phyloP scores from a whole-genome alignment of 1,140 invertebrate species.

The Arion vulgaris region DNA sequence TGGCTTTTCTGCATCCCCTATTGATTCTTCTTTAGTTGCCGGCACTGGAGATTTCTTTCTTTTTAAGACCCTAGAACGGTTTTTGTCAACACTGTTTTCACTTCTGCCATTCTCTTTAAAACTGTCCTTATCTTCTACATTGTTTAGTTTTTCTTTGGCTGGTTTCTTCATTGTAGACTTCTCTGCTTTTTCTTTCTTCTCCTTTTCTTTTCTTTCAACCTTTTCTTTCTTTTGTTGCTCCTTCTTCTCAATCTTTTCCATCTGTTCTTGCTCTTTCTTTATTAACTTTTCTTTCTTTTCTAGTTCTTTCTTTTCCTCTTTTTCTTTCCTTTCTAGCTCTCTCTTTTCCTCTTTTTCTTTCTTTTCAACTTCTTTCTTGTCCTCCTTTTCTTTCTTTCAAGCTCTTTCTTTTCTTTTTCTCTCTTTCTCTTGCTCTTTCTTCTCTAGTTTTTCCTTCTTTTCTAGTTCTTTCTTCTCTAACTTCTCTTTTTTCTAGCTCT shows the following conservation, averaged over 20 bases:
- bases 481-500: conserved; percentile 32
- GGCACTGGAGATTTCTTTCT: neutral
- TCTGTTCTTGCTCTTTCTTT: conserved; percentile 12
- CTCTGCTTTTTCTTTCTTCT: conserved; percentile 9
- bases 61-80: neutral
- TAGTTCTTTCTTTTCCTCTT: conserved; percentile 29
- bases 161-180: conserved; percentile 4
- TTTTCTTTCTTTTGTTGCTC: conserved; percentile 20
- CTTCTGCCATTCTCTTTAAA: neutral
- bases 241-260: conserved; percentile 18
- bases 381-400: conserved; percentile 25
- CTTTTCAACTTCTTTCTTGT: conserved; percentile 11
- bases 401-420: conserved; percentile 20
- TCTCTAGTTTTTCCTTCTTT: conserved; percentile 34
- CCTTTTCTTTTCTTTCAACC: neutral
- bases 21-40: neutral
- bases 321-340: conserved; percentile 20
- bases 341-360: conserved; percentile 34
- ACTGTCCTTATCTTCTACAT: neutral
- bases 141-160: neutral
- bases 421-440: conserved; percentile 30
- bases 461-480: conserved; percentile 38
- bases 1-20: neutral
- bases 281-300: conserved; percentile 8
- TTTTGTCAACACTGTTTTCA: neutral